phyloP scores from a whole-genome alignment of 2,113 vertebrate species.

The Tricholaema leucomelas region DNA sequence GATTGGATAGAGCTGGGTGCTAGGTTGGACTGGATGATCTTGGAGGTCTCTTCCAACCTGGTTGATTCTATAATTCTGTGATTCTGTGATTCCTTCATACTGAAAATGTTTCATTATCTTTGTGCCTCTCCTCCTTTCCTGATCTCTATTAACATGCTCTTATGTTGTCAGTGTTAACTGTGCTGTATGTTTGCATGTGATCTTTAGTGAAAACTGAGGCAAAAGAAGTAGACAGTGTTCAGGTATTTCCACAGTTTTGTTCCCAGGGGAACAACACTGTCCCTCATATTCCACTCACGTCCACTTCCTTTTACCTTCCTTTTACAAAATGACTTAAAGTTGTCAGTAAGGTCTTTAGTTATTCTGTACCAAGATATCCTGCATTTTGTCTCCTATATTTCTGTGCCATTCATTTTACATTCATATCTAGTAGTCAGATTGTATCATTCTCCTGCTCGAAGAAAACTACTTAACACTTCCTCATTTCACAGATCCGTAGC shows the following conservation, averaged over 20 bases:
- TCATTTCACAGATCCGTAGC: background rate
- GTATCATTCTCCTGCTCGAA: background rate
- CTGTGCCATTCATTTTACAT: background rate
- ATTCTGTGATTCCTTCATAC: background rate
- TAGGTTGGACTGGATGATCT: too few relatives aligned
- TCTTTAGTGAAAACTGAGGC: background rate
- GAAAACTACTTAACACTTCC: background rate
- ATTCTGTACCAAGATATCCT: background rate
- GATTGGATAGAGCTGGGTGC: too few relatives aligned
- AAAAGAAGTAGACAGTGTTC: background rate
- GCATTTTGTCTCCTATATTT: background rate
- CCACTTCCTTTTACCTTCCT: background rate
- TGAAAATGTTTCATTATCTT: background rate
- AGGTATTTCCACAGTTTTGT: background rate
- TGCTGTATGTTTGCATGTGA: background rate
- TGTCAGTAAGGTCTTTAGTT: background rate
- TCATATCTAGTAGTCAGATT: background rate
- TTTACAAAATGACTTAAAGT: background rate
- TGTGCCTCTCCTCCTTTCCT: background rate
- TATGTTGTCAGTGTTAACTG: background rate
- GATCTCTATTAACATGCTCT: background rate
- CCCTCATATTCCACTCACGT: background rate
- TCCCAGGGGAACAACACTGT: background rate
- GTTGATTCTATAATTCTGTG: too few relatives aligned
- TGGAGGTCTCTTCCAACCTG: too few relatives aligned